These are phyloP conservation scores for Ailurus styani DNA, from an alignment of 2,113 vertebrate species.

Conservation along the genomic window DNA sequence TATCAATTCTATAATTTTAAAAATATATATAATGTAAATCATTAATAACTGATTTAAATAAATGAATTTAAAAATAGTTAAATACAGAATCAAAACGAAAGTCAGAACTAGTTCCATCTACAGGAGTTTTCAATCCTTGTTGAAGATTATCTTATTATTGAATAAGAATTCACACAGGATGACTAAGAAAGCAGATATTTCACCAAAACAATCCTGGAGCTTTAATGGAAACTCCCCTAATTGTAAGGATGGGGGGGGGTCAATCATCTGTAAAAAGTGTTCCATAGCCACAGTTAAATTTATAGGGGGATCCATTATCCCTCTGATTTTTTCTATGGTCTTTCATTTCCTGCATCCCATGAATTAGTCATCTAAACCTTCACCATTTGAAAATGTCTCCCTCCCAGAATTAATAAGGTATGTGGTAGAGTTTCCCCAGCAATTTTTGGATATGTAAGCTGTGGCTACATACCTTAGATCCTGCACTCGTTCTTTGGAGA, in stretches of 20 bases:
- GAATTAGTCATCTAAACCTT: neutral
- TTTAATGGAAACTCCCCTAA: neutral
- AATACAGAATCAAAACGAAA: neutral
- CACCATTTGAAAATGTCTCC: neutral
- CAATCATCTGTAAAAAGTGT: neutral
- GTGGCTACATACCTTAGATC: neutral
- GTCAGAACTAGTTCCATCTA: neutral
- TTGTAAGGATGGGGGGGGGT: neutral
- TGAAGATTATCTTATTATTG: neutral
- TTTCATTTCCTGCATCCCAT: slow-evolving; percentile 29
- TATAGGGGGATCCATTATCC: neutral
- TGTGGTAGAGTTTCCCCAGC: neutral
- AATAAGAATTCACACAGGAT: neutral
- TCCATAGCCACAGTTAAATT: neutral
- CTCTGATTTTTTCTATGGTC: neutral
- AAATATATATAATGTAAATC: neutral
- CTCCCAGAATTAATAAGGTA: neutral
- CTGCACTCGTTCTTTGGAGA: neutral
- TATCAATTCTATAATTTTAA: slow-evolving; percentile 1
- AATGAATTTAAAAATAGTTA: neutral
- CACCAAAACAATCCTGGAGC: neutral
- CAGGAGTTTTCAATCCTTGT: neutral
- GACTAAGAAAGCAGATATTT: slow-evolving; percentile 2
- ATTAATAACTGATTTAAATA: neutral
- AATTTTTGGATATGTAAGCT: neutral